These are phyloP conservation scores for Parazoanthus atlanticus DNA, from an alignment of 92 coral and sea anemone species.

Conservation along the genomic window DNA sequence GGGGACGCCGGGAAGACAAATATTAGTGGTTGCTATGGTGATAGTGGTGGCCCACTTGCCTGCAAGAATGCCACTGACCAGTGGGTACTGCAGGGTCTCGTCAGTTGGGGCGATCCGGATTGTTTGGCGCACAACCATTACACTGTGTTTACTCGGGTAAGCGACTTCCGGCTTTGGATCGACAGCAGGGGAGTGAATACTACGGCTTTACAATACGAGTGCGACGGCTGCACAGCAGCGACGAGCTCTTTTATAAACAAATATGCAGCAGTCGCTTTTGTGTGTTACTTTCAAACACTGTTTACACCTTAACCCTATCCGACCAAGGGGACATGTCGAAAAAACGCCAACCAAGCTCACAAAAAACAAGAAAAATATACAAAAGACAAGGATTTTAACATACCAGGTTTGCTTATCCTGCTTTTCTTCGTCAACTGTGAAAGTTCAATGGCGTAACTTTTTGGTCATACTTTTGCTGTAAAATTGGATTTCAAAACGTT, in stretches of 20 bases:
- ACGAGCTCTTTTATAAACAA: neutral
- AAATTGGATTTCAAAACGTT: too few relatives aligned
- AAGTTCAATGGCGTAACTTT: too few relatives aligned
- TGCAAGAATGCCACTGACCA: slow-evolving; percentile 52
- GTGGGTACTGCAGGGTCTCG: slow-evolving; percentile 67
- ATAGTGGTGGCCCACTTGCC: slow-evolving; percentile 70
- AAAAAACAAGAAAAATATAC: too few relatives aligned
- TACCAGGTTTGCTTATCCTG: too few relatives aligned
- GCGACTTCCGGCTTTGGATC: slow-evolving; percentile 59
- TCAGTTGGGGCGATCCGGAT: slow-evolving; percentile 60
- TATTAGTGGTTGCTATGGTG: slow-evolving; percentile 62
- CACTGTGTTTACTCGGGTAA: slow-evolving; percentile 62
- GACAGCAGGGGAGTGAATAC: slow-evolving; percentile 30
- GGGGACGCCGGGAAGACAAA: slow-evolving; percentile 65
- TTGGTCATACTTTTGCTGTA: too few relatives aligned
- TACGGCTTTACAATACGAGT: neutral
- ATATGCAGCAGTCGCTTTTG: neutral
- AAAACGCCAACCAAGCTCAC: too few relatives aligned
- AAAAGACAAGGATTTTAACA: too few relatives aligned
- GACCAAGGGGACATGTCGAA: too few relatives aligned
- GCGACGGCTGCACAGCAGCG: neutral
- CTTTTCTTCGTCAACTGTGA: too few relatives aligned
- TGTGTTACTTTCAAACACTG: neutral
- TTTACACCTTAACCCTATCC: neutral
- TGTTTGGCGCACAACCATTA: slow-evolving; percentile 52